Evolutionary conservation across 2,797 vertebrate species (phyloP), one percentile per base, ranked within the genome.

Genomic region (Chelmon rostratus): DNA sequence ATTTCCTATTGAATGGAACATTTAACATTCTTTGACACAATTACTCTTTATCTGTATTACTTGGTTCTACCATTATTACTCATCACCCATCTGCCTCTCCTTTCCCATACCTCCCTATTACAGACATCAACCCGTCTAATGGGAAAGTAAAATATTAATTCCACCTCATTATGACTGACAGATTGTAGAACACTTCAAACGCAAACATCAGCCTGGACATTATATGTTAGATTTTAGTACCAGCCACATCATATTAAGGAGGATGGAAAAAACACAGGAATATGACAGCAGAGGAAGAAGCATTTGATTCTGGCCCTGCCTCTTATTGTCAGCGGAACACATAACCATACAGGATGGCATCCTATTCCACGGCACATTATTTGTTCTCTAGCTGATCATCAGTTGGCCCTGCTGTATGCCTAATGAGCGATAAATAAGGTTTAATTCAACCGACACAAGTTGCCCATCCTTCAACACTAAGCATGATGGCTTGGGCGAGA

Each of bases 71-170:
- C 31, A 78, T 61, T 79, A 87, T 91, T 78, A 83, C 63, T 78
- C 72, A 78, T 61, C 69, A 15, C 44, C 50, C 23, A 2, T 79
- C 35, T 84, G 74, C 53, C 56, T 67, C 67, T 82, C 74, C 86
- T 90, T 79, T 80, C 61, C 62, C 85, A 89, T 82, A 86, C 82
- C 82, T 84, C 89, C 78, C 84, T 79, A 89, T 94, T 90, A 90
- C 86, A 91, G 58, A 73, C 86, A 85, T 90, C 84, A 77, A 81
- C 59, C 82, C 58, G 74, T 85, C 82, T 94, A 94, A 92, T 88
- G 80, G 78, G 81, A 92, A 94, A 78, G 68, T 92, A 89, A 95
- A 94, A 94, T 93, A 95, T 90, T 90, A 91, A 94, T 94, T 91
- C 77, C 82, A 82, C 80, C 72, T 87, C 79, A 88, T 82, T 92